A percentile compares a stretch with the other conserved stretches of the same genome.
Evolutionary conservation across 1,140 invertebrate species (phyloP).

Genomic region (Pseudomyrmex dendroicus): DNA sequence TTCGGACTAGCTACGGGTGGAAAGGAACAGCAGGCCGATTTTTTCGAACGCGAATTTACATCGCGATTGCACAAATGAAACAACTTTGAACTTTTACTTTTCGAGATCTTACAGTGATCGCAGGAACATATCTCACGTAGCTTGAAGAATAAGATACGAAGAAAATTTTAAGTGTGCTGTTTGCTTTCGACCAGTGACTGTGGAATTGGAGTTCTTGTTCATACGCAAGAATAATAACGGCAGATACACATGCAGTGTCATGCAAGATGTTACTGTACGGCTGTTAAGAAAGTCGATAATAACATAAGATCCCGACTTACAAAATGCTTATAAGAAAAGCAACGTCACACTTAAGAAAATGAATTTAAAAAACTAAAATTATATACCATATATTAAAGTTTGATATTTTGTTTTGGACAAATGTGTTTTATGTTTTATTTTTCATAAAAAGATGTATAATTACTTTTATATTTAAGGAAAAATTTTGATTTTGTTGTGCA

Average conservation of each 20-base stretch:
- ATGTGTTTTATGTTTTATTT: too few relatives aligned
- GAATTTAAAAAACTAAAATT: too few relatives aligned
- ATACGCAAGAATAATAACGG: constrained; percentile 63
- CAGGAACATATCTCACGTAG: neutral
- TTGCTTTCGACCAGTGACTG: constrained; percentile 37
- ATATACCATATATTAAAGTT: too few relatives aligned
- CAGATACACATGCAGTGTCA: constrained; percentile 69
- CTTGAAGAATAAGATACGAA: neutral
- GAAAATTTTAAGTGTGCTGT: neutral
- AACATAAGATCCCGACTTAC: too few relatives aligned
- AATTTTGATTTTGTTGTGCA: neutral
- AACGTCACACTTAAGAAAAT: too few relatives aligned
- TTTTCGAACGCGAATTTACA: neutral
- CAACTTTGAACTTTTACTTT: neutral
- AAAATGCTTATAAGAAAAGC: too few relatives aligned
- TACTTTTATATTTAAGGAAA: neutral
- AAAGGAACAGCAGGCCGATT: neutral
- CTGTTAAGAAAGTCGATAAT: constrained; percentile 43
- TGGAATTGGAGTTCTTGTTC: constrained; percentile 55
- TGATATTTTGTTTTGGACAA: too few relatives aligned
- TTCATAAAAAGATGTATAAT: too few relatives aligned
- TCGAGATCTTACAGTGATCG: neutral
- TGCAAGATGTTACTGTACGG: constrained; percentile 66
- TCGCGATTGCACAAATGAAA: neutral
- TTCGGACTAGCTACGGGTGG: constrained; percentile 63